These are phyloP conservation scores for Andrena hattorfiana DNA, from an alignment of 2,888 invertebrate species.

Conservation along the genomic window DNA sequence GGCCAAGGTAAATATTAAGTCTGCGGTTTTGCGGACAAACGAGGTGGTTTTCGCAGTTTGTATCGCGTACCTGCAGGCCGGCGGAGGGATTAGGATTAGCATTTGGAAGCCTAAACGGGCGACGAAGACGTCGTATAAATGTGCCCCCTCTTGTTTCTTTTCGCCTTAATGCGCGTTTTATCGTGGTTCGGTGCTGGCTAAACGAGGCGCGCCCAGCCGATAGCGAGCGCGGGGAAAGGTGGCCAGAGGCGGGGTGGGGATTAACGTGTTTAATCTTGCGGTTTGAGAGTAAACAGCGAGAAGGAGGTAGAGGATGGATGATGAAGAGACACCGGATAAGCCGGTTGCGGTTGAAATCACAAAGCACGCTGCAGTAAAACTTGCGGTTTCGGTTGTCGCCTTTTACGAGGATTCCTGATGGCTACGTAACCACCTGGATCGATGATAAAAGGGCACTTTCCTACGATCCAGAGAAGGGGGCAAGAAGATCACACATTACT, in stretches of 20 bases:
- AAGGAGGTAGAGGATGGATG: conserved; percentile 46
- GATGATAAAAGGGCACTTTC: background rate
- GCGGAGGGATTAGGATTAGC: conserved; percentile 64
- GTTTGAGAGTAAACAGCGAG: conserved; percentile 75
- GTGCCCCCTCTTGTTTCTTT: conserved; percentile 22
- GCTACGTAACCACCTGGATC: background rate
- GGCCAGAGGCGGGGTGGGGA: conserved; percentile 57
- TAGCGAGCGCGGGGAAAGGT: conserved; percentile 44
- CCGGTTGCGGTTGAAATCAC: conserved; percentile 69
- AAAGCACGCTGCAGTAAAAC: conserved; percentile 57
- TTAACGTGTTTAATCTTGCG: conserved; percentile 79
- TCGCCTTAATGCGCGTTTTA: conserved; percentile 48
- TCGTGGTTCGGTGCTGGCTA: conserved; percentile 34
- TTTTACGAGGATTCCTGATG: conserved; percentile 31
- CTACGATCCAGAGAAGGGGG: background rate
- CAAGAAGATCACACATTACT: background rate
- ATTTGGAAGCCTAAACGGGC: conserved; percentile 47
- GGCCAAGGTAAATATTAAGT: conserved; percentile 63
- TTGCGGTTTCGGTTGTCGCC: conserved; percentile 61
- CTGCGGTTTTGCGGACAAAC: conserved; percentile 67
- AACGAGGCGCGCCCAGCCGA: conserved; percentile 54
- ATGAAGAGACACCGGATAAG: conserved; percentile 50
- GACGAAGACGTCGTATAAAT: conserved; percentile 23
- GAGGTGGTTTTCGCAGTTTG: conserved; percentile 51
- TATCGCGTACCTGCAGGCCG: conserved; percentile 40